Conservation (phyloP, 2,797 vertebrate species). For the Lagorchestes hirsutus region DNA sequence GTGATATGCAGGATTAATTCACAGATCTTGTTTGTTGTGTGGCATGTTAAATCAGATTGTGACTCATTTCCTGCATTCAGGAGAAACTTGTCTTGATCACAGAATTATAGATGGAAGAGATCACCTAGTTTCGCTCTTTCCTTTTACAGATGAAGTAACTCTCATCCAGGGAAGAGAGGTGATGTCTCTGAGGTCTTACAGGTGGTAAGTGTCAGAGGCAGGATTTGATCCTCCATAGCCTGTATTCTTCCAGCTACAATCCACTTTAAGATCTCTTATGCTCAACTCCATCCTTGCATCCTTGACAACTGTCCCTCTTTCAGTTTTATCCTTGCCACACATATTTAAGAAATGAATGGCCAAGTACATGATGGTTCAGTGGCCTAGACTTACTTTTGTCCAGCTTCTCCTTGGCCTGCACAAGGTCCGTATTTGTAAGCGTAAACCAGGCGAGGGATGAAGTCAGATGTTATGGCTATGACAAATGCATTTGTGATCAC, state of each 20-base stretch:
- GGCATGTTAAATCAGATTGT: neutral
- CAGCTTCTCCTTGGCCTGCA: constrained; percentile 93
- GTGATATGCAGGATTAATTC: neutral
- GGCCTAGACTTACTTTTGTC: constrained; percentile 90
- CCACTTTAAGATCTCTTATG: neutral
- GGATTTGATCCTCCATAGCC: neutral
- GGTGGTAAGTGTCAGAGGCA: neutral
- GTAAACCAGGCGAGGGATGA: constrained; percentile 91
- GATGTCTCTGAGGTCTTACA: neutral
- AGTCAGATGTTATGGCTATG: constrained; percentile 91
- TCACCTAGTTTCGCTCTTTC: neutral
- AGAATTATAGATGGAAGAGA: neutral
- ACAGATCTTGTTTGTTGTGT: neutral
- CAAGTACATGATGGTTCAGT: neutral
- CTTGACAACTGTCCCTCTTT: neutral
- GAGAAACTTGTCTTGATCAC: neutral
- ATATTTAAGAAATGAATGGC: neutral
- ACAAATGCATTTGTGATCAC: constrained; percentile 92
- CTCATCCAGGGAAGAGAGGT: neutral
- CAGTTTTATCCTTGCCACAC: neutral
- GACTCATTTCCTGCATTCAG: neutral
- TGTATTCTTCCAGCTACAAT: neutral
- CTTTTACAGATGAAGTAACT: neutral
- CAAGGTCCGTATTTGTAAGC: constrained; percentile 92
- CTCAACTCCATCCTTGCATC: neutral